These are phyloP conservation scores for Mechanitis messenoides DNA, from an alignment of 2,888 invertebrate genomes.

Conservation along the genomic window DNA sequence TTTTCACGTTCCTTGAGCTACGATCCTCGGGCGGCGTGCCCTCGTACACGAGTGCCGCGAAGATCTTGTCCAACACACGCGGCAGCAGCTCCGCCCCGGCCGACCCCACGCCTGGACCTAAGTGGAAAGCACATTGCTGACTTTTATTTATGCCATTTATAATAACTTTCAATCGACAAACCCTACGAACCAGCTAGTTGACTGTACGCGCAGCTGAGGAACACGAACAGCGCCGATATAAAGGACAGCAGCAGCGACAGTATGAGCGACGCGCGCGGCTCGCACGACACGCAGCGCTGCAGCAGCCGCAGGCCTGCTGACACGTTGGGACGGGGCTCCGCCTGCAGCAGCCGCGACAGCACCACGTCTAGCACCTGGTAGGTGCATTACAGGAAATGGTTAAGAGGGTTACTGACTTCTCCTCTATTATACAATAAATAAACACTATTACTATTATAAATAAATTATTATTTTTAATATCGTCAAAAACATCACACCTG, in stretches of 20 bases:
- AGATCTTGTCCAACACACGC: conserved; percentile 91
- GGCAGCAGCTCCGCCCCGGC: conserved; percentile 79
- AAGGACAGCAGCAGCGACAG: conserved; percentile 91
- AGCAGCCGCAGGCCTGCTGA: conserved; percentile 85
- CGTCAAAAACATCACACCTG: conserved; percentile 40
- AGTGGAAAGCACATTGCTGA: no score
- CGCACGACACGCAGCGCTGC: conserved; percentile 84
- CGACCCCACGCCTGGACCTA: conserved; percentile 61
- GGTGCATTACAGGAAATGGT: not conserved
- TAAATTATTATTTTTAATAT: no score
- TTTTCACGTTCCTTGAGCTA: conserved; percentile 85
- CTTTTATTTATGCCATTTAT: no score
- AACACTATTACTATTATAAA: no score
- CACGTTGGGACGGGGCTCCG: conserved; percentile 83
- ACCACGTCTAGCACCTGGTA: conserved; percentile 86
- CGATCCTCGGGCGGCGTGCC: conserved; percentile 78
- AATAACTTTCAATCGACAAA: no score
- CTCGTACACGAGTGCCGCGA: conserved; percentile 86
- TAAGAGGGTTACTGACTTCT: no score
- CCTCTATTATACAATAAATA: no score
- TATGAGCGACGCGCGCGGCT: conserved; percentile 87
- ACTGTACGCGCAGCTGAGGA: conserved; percentile 90
- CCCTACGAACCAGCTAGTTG: conserved; percentile 77
- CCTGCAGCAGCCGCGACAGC: conserved; percentile 84
- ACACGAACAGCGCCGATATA: conserved; percentile 93